Percentiles rank a stretch among this genome's conserved stretches.
Evolutionary conservation across 2,797 vertebrate species (phyloP).

Genomic region (Rhodeus uyekii): DNA sequence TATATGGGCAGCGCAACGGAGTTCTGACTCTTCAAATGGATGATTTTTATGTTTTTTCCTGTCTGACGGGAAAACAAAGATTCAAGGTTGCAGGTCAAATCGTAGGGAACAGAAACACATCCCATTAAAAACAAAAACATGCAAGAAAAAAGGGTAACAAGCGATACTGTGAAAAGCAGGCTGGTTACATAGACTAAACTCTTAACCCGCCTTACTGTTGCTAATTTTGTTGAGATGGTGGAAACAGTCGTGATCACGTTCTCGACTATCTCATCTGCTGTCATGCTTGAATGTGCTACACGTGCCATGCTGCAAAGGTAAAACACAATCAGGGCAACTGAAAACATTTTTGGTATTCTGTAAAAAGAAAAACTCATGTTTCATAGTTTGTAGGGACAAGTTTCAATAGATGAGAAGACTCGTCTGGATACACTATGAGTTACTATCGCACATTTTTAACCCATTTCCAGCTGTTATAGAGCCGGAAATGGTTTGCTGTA

Average conservation of each 20-base stretch:
- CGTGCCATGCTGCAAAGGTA: constrained; percentile 75
- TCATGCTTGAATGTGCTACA: constrained; percentile 86
- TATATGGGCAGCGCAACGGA: constrained; percentile 90
- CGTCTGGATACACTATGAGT: constrained; percentile 73
- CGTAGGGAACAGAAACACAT: not conserved
- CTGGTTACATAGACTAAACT: not conserved
- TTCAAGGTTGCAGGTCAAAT: not conserved
- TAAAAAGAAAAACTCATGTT: constrained; percentile 48
- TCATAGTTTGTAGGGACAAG: constrained; percentile 75
- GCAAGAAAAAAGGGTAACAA: not conserved
- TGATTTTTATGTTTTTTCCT: constrained; percentile 85
- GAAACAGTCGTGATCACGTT: constrained; percentile 78
- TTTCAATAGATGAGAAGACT: constrained; percentile 61
- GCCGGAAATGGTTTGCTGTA: constrained; percentile 61
- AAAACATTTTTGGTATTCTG: not conserved
- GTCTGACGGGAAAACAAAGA: constrained; percentile 74
- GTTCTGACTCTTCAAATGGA: constrained; percentile 88
- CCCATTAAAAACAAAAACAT: not conserved
- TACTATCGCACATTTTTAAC: constrained; percentile 64
- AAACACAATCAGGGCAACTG: not conserved
- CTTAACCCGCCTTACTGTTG: constrained; percentile 72
- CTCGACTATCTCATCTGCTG: constrained; percentile 77
- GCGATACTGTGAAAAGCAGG: too few relatives aligned
- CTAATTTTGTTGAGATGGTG: constrained; percentile 76
- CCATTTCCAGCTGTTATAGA: constrained; percentile 59